phyloP scores from a whole-genome alignment of 2,797 vertebrate species.

The Sternarchorhynchus goeldii region DNA sequence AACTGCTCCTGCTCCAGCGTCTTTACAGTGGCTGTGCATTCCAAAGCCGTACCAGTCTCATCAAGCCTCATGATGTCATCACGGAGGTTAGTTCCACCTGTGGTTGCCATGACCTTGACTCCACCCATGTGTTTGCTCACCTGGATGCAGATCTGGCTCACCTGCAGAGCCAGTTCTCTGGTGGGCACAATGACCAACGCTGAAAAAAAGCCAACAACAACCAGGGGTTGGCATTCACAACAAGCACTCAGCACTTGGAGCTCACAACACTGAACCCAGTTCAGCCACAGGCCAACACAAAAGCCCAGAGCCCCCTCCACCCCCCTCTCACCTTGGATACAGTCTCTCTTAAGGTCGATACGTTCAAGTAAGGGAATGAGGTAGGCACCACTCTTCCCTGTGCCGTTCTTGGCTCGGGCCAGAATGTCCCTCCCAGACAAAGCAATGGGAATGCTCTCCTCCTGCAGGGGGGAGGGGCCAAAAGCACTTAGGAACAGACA shows the following conservation, averaged over 20 bases:
- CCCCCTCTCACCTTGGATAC: conserved; percentile 90
- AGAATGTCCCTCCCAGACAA: conserved; percentile 99
- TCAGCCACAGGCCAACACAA: too few species aligned
- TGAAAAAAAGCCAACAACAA: conserved; percentile 59
- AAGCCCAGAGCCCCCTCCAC: not conserved
- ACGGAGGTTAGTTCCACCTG: conserved; percentile 97
- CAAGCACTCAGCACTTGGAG: not conserved
- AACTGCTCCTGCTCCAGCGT: too few species aligned
- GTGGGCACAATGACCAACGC: conserved; percentile 98
- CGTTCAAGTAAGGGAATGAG: conserved; percentile 99
- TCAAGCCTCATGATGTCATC: conserved; percentile 99
- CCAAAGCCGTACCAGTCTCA: conserved; percentile 84
- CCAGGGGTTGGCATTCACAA: not conserved
- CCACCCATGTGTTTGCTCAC: conserved; percentile 99
- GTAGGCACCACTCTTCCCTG: conserved; percentile 99
- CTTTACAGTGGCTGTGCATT: too few species aligned
- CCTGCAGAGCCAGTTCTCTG: conserved; percentile 98
- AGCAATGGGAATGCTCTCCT: conserved; percentile 99
- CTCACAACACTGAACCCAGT: not conserved
- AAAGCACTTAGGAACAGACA: conserved; percentile 17
- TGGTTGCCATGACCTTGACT: conserved; percentile 99
- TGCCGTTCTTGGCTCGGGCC: conserved; percentile 99
- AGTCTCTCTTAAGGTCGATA: conserved; percentile 99
- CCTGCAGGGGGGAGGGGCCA: conserved; percentile 69
- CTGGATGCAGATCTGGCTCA: conserved; percentile 99